phyloP scores from a whole-genome alignment of 1,140 invertebrate species.

The Trinorchestia longiramus region DNA sequence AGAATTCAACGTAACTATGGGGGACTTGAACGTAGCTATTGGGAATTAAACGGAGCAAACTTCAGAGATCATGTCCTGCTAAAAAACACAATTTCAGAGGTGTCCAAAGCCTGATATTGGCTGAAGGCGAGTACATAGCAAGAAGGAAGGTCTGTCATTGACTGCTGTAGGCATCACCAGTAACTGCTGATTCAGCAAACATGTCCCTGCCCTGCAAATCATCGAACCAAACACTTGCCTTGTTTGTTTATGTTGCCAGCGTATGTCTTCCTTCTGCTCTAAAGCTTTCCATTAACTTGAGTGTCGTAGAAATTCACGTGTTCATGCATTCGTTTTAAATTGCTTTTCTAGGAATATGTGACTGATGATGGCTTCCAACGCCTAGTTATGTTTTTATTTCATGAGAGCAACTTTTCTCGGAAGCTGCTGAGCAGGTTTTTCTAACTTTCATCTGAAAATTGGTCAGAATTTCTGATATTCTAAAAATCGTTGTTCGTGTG shows the following conservation, averaged over 20 bases:
- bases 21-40: too few relatives aligned
- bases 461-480: not conserved
- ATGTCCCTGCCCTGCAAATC: too few relatives aligned
- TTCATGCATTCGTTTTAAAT: not conserved
- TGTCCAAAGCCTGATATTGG: not conserved
- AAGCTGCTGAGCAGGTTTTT: not conserved
- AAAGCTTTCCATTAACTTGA: not conserved
- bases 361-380: not conserved
- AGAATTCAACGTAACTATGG: too few relatives aligned
- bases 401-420: not conserved
- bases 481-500: not conserved
- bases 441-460: not conserved
- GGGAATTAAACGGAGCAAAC: too few relatives aligned
- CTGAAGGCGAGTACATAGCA: not conserved
- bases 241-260: not conserved
- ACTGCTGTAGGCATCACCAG: not conserved
- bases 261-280: not conserved
- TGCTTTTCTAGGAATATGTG: not conserved
- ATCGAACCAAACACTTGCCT: not conserved
- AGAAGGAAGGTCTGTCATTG: not conserved
- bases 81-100: too few relatives aligned
- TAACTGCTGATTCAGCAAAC: not conserved
- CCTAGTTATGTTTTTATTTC: not conserved
- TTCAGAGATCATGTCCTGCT: too few relatives aligned
- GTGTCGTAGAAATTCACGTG: not conserved